Evolutionary conservation across 1,140 invertebrate species (phyloP), one percentile per base, ranked within the genome.

Genomic region (Riptortus pedestris): DNA sequence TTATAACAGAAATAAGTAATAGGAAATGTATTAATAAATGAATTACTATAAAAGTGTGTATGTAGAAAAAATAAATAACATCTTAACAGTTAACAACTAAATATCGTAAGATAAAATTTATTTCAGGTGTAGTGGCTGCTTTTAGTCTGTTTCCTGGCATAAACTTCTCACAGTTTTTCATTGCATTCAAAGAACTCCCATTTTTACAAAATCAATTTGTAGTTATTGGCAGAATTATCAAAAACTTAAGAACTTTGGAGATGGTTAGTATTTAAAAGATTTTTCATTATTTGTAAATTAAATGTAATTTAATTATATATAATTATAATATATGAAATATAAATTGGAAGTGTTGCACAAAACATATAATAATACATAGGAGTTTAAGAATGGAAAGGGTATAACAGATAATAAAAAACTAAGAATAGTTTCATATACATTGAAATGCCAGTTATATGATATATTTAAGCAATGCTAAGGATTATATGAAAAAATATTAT

Each of bases 141-240:
- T 66, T 58, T 26, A 66, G 48, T 2, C 55, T 51, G 11, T 27
- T 48, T 14, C 60, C 60, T n/a, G 52, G 52, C 18, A 26, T 60
- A 20, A 66, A 66, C 22, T 43, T 31, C 14, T 66, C 48, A 4
- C 60, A 66, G 33, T 66, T 66, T 26, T 52, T 66, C n/a, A 62
- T 66, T 14, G 22, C 60, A 28, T 66, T 62, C 38, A 29, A 43
- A 58, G 31, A 57, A 29, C 16, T 66, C 1, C 20, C 43, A 45
- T 26, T 47, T 20, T 45, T 66, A 12, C 4, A 66, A n/a, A 45
- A 62, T 2, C 24, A 59, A 31, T 66, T 51, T 47, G 52, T 62
- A 7, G 65, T 60, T 7, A 62, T 66, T 48, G 65, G 65, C 1
- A 33, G 58, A 26, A 31, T 66, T 11, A 51, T 66, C 2, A 62